A percentile compares a stretch with the other conserved stretches of the same genome.
Evolutionary conservation across 2,113 vertebrate species (phyloP).

Genomic region (Plectropomus leopardus): DNA sequence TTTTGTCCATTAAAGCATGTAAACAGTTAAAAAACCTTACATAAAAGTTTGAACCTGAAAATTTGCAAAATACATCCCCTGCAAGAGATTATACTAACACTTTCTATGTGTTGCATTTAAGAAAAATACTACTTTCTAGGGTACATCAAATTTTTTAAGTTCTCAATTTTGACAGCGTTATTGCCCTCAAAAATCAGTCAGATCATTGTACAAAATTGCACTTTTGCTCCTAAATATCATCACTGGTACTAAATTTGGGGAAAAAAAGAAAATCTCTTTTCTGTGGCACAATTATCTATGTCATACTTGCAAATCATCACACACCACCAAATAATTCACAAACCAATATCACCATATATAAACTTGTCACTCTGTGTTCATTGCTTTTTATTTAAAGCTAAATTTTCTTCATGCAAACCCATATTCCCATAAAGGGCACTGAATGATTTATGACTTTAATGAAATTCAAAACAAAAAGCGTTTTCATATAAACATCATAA

Average conservation of each 20-base stretch:
- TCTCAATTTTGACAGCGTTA: too few species aligned
- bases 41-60: too few species aligned
- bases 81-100: too few species aligned
- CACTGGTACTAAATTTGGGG: not conserved
- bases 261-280: too few species aligned
- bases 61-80: too few species aligned
- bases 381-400: not conserved
- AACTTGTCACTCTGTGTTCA: not conserved
- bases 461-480: not conserved
- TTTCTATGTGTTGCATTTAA: too few species aligned
- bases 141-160: too few species aligned
- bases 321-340: not conserved
- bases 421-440: not conserved
- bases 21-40: too few species aligned
- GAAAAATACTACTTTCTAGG: too few species aligned
- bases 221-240: not conserved
- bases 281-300: not conserved
- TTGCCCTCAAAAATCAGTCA: too few species aligned
- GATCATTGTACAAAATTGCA: too few species aligned
- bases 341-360: not conserved
- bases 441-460: not conserved
- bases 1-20: too few species aligned
- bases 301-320: not conserved
- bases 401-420: not conserved
- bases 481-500: conserved; percentile 2